These are phyloP conservation scores for Chaetophractus vellerosus DNA, from an alignment of 2,797 vertebrate species.

Conservation along the genomic window DNA sequence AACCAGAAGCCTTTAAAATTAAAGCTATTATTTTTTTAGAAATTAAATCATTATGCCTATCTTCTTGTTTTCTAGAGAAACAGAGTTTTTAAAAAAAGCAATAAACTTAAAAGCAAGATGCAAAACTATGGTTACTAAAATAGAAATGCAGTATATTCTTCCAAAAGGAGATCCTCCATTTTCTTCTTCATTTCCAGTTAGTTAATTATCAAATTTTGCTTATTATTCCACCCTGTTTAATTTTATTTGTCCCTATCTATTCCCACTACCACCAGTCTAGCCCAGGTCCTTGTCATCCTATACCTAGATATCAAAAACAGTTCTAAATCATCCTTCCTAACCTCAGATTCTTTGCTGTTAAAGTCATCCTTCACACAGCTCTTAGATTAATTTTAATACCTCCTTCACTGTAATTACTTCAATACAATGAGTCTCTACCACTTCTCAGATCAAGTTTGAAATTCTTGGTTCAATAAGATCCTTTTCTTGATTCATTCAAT, in stretches of 20 bases:
- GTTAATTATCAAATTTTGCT: slow-evolving; percentile 36
- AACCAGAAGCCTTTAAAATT: slow-evolving; percentile 6
- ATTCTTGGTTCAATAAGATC: neutral
- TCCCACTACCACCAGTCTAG: neutral
- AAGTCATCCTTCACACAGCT: neutral
- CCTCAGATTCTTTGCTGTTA: slow-evolving; percentile 2
- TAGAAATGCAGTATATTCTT: neutral
- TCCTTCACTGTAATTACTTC: neutral
- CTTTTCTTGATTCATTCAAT: slow-evolving; percentile 18
- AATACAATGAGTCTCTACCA: neutral
- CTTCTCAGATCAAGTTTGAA: slow-evolving; percentile 1
- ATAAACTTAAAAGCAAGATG: slow-evolving; percentile 35
- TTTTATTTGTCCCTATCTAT: neutral
- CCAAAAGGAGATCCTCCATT: neutral
- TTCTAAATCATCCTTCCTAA: neutral
- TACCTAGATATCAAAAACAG: neutral
- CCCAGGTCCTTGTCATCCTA: neutral
- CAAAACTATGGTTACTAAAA: slow-evolving; percentile 4
- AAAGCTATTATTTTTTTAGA: neutral
- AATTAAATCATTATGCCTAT: slow-evolving; percentile 3
- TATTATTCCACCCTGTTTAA: neutral
- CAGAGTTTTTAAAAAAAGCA: neutral
- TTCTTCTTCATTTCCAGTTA: neutral
- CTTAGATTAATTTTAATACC: slow-evolving; percentile 20
- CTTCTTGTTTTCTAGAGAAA: neutral